Evolutionary conservation across 2,888 invertebrate species (phyloP).

Genomic region (Sesia bembeciformis): DNA sequence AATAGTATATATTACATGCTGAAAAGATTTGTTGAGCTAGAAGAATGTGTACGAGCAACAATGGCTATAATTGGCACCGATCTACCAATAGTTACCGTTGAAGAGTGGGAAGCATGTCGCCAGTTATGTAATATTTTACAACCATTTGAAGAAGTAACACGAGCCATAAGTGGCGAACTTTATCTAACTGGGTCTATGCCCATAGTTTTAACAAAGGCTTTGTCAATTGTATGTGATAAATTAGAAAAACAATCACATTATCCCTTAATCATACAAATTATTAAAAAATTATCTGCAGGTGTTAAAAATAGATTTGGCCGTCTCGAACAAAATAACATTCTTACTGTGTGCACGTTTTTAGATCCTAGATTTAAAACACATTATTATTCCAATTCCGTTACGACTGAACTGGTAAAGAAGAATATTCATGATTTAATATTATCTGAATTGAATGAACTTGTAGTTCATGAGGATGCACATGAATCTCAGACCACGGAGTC

Average conservation of each 20-base stretch:
- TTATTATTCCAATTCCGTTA: background rate
- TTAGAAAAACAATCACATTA: background rate
- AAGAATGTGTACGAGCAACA: constrained; percentile 13
- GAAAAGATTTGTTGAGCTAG: constrained; percentile 13
- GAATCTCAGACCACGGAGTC: background rate
- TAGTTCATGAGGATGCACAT: no score
- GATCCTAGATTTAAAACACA: background rate
- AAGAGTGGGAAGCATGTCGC: constrained; percentile 12
- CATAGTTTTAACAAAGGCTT: constrained; percentile 13
- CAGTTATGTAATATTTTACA: constrained; percentile 4
- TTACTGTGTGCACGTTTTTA: background rate
- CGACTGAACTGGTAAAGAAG: background rate
- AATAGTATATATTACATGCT: constrained; percentile 19
- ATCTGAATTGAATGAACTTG: background rate
- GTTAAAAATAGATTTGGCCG: background rate
- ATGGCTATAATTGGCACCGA: constrained; percentile 7
- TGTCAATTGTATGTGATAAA: constrained; percentile 2
- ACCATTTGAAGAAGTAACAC: background rate
- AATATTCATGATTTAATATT: background rate
- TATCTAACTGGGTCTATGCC: constrained; percentile 14
- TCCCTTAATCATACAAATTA: background rate
- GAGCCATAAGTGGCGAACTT: constrained; percentile 2
- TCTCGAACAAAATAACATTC: background rate
- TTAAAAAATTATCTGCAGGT: background rate
- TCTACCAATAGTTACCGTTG: constrained; percentile 9